Evolutionary conservation across 2,797 vertebrate species (phyloP).

Genomic region (Pogoniulus pusillus): DNA sequence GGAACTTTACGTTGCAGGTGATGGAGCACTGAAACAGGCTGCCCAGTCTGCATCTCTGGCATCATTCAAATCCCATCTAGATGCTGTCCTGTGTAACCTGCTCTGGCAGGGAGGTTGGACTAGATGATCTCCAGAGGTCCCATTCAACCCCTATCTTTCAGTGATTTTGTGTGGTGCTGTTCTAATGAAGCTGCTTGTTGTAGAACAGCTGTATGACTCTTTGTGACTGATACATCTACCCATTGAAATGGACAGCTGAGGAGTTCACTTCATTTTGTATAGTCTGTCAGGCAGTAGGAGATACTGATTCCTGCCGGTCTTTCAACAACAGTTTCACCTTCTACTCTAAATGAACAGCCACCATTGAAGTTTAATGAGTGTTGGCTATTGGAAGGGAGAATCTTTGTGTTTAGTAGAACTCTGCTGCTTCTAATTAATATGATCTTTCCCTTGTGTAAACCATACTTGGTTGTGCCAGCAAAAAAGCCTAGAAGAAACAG

Average conservation of each 20-base stretch:
- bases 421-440: neutral
- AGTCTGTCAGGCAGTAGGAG: neutral
- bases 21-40: too few relatives aligned
- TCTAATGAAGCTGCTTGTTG: neutral
- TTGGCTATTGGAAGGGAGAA: neutral
- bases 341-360: neutral
- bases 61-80: too few relatives aligned
- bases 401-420: neutral
- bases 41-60: too few relatives aligned
- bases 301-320: neutral
- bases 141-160: too few relatives aligned
- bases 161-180: neutral
- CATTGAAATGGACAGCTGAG: neutral
- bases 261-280: neutral
- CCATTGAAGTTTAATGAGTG: neutral
- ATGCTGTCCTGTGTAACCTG: too few relatives aligned
- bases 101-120: too few relatives aligned
- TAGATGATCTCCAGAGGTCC: too few relatives aligned
- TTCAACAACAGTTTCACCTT: neutral
- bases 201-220: neutral
- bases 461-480: neutral
- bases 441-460: neutral
- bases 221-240: neutral
- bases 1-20: too few relatives aligned
- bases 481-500: neutral